Conservation (phyloP, 1,140 invertebrate genomes). For the Harpegnathos saltator region DNA sequence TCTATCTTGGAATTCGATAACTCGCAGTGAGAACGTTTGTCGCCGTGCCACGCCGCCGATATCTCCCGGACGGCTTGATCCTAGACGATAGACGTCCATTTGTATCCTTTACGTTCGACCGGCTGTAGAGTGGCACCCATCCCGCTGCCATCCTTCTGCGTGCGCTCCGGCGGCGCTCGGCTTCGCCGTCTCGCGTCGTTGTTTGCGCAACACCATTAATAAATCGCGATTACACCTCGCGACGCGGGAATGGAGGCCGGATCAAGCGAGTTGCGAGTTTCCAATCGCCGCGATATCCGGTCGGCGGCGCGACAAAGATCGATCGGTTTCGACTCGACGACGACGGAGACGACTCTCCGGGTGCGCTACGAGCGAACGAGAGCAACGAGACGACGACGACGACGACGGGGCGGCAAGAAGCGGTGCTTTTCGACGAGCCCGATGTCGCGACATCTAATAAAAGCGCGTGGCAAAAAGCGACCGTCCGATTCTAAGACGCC, state of each 20-base stretch:
- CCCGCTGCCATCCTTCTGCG: background rate
- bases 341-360: background rate
- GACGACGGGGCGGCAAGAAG: constrained; percentile 30
- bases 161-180: too few species aligned
- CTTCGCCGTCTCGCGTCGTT: constrained; percentile 25
- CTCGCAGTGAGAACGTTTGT: background rate
- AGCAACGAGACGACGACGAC: background rate
- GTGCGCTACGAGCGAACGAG: too few species aligned
- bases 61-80: background rate
- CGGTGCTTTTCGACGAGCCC: constrained; percentile 37
- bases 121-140: background rate
- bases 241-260: constrained; percentile 23
- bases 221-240: constrained; percentile 32
- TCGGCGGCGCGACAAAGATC: constrained; percentile 30
- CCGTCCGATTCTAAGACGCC: constrained; percentile 47
- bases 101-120: constrained; percentile 25
- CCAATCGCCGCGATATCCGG: constrained; percentile 40
- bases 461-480: constrained; percentile 42
- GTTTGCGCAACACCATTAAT: constrained; percentile 44
- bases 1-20: background rate
- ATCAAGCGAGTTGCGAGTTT: constrained; percentile 55
- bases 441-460: constrained; percentile 64
- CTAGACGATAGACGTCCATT: background rate
- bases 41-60: background rate
- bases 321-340: constrained; percentile 38